Conservation (phyloP, 2,797 vertebrate genomes). For the Balearica regulorum region DNA sequence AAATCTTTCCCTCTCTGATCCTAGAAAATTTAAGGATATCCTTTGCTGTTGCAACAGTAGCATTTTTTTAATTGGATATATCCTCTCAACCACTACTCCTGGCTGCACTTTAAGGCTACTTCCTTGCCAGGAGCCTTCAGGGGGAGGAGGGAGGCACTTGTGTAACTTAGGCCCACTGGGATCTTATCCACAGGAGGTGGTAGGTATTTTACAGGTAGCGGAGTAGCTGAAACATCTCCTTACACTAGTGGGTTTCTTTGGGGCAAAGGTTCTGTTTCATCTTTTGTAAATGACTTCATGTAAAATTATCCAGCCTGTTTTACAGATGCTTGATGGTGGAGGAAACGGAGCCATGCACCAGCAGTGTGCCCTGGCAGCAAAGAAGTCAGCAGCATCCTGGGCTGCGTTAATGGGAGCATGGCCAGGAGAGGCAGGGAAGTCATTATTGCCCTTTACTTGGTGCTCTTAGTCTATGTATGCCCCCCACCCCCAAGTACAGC, state of each 20-base stretch:
- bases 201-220: not conserved
- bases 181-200: not conserved
- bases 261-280: not conserved
- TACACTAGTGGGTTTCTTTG: not conserved
- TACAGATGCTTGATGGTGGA: not conserved
- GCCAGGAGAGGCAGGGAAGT: not conserved
- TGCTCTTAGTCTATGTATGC: not conserved
- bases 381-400: not conserved
- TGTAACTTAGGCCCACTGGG: not conserved
- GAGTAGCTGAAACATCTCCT: not conserved
- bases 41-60: not conserved
- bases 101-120: not conserved
- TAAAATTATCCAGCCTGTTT: not conserved
- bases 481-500: not conserved
- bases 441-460: not conserved
- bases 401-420: not conserved
- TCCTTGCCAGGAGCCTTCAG: conserved; percentile 12
- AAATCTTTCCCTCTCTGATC: not conserved
- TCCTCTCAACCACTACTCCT: not conserved
- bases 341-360: not conserved
- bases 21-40: conserved; percentile 30
- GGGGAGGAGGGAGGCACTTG: not conserved
- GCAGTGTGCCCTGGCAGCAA: not conserved
- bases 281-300: not conserved
- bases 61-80: not conserved